Evolutionary conservation across 2,113 vertebrate species (phyloP).

Genomic region (Naja naja): DNA sequence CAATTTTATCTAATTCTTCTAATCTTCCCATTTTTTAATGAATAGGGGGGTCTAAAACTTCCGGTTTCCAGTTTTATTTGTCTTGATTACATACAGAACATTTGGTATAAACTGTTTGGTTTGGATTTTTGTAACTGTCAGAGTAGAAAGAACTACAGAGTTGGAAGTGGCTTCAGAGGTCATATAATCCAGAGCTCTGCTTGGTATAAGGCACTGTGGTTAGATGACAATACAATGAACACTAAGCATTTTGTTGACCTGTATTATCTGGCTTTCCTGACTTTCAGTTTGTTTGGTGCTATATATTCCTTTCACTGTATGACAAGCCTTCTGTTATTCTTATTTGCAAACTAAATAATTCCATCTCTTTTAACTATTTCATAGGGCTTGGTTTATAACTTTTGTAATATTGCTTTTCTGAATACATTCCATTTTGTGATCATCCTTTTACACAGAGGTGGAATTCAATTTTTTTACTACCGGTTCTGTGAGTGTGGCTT

Average conservation of each 20-base stretch:
- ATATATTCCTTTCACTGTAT: neutral
- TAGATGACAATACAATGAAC: neutral
- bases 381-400: neutral
- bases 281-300: neutral
- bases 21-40: neutral
- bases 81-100: neutral
- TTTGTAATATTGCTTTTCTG: neutral
- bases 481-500: too few relatives aligned
- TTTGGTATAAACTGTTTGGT: neutral
- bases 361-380: neutral
- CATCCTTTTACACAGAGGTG: too few relatives aligned
- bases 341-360: neutral
- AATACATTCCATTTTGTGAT: too few relatives aligned
- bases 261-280: neutral
- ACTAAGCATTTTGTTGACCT: neutral
- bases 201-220: neutral
- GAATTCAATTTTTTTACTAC: too few relatives aligned
- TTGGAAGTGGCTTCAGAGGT: neutral
- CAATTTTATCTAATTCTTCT: neutral
- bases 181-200: neutral
- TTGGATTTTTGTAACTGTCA: neutral
- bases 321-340: neutral
- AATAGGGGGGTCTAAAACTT: neutral
- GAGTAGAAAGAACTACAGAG: neutral
- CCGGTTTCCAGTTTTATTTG: neutral